phyloP scores from a whole-genome alignment of 2,113 vertebrate species.

The Oreotrochilus melanogaster region DNA sequence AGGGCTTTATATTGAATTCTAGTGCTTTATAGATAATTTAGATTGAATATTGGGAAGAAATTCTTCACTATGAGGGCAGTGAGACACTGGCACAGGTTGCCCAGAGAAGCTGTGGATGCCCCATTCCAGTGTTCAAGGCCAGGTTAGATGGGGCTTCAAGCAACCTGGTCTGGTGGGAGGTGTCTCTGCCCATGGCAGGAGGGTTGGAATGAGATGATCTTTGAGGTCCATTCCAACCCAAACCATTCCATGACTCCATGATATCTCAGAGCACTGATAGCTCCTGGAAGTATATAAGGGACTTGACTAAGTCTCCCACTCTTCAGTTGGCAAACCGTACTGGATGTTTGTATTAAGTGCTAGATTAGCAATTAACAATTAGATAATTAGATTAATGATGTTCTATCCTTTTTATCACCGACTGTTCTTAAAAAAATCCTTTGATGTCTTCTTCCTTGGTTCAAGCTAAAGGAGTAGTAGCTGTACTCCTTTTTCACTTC shows the following conservation, averaged over 20 bases:
- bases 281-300: not conserved
- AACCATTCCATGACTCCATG: no score
- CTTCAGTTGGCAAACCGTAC: not conserved
- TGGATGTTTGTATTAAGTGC: not conserved
- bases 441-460: not conserved
- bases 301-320: not conserved
- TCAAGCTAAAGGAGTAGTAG: not conserved
- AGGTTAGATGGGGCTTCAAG: no score
- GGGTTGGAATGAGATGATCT: no score
- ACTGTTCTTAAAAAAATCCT: not conserved
- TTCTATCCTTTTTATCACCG: not conserved
- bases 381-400: not conserved
- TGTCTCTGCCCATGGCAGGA: no score
- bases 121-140: no score
- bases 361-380: not conserved
- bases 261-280: not conserved
- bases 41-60: no score
- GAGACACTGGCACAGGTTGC: no score
- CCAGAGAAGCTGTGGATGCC: no score
- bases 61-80: no score
- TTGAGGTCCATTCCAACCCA: no score
- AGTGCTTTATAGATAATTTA: not conserved
- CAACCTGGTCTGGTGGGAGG: no score
- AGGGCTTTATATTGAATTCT: not conserved
- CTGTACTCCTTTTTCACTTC: not conserved